A percentile compares a stretch with the other conserved stretches of the same genome.
Conservation (phyloP, 2,113 vertebrate genomes). For the Ciconia maguari region DNA sequence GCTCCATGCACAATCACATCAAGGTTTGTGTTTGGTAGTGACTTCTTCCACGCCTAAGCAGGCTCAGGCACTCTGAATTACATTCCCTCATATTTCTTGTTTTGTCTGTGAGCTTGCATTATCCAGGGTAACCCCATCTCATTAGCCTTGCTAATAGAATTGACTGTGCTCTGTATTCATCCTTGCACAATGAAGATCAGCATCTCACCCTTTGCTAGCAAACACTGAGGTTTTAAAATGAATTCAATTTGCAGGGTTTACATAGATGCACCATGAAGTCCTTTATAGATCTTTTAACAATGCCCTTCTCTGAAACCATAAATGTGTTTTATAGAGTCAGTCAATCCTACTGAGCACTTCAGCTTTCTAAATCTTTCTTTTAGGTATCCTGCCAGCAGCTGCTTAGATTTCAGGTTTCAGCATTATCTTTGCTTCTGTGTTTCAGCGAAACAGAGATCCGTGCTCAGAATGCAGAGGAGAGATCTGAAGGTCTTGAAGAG, state of each 20-base stretch:
- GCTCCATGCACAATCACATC: not conserved
- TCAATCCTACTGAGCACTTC: not conserved
- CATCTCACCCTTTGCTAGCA: not conserved
- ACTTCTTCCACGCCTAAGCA: not conserved
- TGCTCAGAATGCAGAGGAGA: conserved; percentile 75
- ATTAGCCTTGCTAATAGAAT: not conserved
- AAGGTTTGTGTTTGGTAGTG: not conserved
- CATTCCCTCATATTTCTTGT: not conserved
- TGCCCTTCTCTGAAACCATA: not conserved
- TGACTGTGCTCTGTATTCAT: not conserved
- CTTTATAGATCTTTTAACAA: not conserved
- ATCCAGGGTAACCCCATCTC: not conserved
- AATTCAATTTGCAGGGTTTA: not conserved
- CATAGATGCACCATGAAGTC: not conserved
- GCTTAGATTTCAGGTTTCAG: not conserved
- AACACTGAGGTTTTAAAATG: not conserved
- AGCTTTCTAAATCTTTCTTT: not conserved
- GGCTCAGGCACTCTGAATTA: not conserved
- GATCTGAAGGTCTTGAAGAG: conserved; percentile 77
- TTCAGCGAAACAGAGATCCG: conserved; percentile 72
- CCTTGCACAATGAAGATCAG: not conserved
- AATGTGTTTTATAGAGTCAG: not conserved
- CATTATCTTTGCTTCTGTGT: conserved; percentile 8
- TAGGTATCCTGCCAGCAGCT: not conserved
- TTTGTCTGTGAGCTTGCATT: not conserved